Evolutionary conservation across 2,888 invertebrate species (phyloP).

Genomic region (Cyclophora punctaria): DNA sequence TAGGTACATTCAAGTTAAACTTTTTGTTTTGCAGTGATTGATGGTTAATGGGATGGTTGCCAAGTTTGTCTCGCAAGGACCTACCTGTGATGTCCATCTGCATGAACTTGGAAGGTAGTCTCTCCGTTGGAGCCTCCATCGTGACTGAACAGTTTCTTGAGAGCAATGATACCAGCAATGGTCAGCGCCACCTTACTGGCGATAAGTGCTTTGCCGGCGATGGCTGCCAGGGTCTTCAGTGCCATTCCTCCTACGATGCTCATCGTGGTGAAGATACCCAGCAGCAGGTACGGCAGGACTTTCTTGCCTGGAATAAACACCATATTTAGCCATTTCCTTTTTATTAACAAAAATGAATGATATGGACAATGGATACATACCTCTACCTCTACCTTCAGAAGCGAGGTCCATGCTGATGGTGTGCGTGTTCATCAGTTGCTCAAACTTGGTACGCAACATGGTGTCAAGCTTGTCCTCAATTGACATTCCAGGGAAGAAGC

Average conservation of each 20-base stretch:
- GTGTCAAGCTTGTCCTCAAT: constrained; percentile 73
- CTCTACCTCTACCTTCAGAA: constrained; percentile 69
- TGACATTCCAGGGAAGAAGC: constrained; percentile 72
- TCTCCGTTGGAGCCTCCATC: constrained; percentile 74
- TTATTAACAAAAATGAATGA: neutral
- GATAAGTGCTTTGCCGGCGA: constrained; percentile 82
- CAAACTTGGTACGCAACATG: constrained; percentile 69
- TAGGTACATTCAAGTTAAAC: no score
- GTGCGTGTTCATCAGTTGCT: constrained; percentile 78
- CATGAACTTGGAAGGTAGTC: constrained; percentile 80
- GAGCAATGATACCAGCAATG: constrained; percentile 81
- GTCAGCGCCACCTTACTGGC: constrained; percentile 83
- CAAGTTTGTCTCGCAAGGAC: neutral
- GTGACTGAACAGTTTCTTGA: constrained; percentile 83
- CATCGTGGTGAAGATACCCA: constrained; percentile 78
- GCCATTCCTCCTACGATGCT: constrained; percentile 82
- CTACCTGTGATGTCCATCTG: constrained; percentile 79
- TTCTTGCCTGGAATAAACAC: constrained; percentile 61
- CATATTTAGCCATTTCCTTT: constrained; percentile 1
- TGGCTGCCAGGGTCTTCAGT: constrained; percentile 80
- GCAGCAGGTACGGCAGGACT: constrained; percentile 74
- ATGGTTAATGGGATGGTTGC: no score
- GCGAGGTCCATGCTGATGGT: constrained; percentile 78
- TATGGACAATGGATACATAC: constrained; percentile 29
- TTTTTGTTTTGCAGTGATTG: no score